Conservation (phyloP, 2,888 invertebrate species). For the Cloeon dipterum region DNA sequence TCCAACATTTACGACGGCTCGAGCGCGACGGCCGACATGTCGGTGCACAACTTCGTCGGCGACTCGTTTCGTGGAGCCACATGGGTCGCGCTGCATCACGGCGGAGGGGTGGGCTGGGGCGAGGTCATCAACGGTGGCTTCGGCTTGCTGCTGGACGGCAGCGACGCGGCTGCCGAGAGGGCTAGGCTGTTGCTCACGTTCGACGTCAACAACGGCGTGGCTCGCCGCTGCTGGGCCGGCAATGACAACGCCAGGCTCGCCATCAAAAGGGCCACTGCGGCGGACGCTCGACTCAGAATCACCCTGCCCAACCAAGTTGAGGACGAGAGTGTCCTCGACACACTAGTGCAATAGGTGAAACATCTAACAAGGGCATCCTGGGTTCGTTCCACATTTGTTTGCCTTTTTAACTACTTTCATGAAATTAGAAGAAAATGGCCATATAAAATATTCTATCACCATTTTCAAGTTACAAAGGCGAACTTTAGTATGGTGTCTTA, state of each 20-base stretch:
- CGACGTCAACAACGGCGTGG: slow-evolving; percentile 35
- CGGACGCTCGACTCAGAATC: slow-evolving; percentile 21
- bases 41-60: slow-evolving; percentile 32
- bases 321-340: slow-evolving; percentile 3
- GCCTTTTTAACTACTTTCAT: too few species aligned
- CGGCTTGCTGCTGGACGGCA: slow-evolving; percentile 32
- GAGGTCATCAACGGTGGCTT: slow-evolving; percentile 38
- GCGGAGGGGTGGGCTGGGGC: slow-evolving; percentile 33
- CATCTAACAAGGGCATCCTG: too few species aligned
- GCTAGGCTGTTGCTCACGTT: slow-evolving; percentile 26
- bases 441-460: too few species aligned
- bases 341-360: too few species aligned
- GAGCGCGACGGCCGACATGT: slow-evolving; percentile 24
- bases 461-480: too few species aligned
- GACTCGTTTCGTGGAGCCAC: slow-evolving; percentile 33
- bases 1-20: slow-evolving; percentile 36
- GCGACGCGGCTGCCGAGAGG: slow-evolving; percentile 20
- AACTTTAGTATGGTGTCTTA: too few species aligned
- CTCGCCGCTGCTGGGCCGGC: slow-evolving; percentile 27
- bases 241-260: slow-evolving; percentile 26
- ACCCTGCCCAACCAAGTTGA: slow-evolving; percentile 18
- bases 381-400: too few species aligned
- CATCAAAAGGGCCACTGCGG: slow-evolving; percentile 22
- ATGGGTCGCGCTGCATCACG: slow-evolving; percentile 33
- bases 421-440: too few species aligned